Conservation (phyloP, 2,797 vertebrate species). For the Halcyon smyrnensis region DNA sequence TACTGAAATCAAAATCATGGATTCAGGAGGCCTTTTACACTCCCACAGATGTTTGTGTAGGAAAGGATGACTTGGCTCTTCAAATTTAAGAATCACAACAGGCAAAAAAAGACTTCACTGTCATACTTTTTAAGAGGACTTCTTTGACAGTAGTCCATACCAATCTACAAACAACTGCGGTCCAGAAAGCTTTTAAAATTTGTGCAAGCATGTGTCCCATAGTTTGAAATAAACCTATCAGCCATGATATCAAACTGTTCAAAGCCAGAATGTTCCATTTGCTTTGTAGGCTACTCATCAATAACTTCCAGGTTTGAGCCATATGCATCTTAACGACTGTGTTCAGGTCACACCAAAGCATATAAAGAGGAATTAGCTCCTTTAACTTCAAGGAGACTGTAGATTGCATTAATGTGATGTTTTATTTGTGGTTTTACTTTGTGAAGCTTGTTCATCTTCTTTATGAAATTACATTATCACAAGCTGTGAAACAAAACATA, state of each 20-base stretch:
- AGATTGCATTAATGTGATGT: neutral
- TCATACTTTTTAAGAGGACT: neutral
- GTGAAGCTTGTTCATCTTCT: neutral
- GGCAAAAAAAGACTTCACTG: neutral
- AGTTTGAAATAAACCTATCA: neutral
- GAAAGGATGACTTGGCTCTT: conserved; percentile 9
- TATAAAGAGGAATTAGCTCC: neutral
- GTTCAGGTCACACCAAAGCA: neutral
- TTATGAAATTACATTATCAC: neutral
- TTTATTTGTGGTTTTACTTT: neutral
- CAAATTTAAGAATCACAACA: conserved; percentile 15
- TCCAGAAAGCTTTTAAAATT: neutral
- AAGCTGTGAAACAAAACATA: neutral
- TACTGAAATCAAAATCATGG: neutral
- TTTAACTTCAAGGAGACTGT: neutral
- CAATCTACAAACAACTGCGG: neutral
- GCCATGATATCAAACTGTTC: neutral
- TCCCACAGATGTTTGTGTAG: conserved; percentile 24
- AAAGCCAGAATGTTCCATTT: neutral
- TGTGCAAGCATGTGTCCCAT: neutral
- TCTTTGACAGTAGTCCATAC: neutral
- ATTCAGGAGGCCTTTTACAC: neutral
- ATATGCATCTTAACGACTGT: neutral
- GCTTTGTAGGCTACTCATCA: neutral
- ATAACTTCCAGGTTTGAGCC: neutral